Conservation (phyloP, 1,140 invertebrate species). For the Drosophila ohnishii region DNA sequence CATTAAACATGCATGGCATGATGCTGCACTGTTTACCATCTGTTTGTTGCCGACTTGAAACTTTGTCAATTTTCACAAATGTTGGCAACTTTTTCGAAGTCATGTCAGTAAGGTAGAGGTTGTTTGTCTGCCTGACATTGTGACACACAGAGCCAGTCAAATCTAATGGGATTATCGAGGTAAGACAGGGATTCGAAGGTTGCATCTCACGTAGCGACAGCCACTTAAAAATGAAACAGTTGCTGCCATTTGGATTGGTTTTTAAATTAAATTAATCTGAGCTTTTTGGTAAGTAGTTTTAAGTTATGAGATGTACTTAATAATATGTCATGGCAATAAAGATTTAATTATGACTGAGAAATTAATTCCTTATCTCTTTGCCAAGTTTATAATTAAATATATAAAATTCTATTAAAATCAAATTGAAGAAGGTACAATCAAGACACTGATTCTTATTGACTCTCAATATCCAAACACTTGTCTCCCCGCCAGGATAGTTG, state of each 20-base stretch:
- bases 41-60: conserved; percentile 51
- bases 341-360: too few species aligned
- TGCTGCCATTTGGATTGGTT: neutral
- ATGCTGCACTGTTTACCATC: conserved; percentile 53
- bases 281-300: neutral
- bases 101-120: conserved; percentile 47
- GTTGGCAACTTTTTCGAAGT: conserved; percentile 53
- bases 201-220: conserved; percentile 6
- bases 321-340: too few species aligned
- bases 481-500: conserved; percentile 6
- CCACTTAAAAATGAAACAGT: conserved; percentile 12
- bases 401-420: neutral
- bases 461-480: conserved; percentile 11
- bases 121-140: conserved; percentile 20
- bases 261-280: conserved; percentile 8
- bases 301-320: neutral
- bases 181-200: conserved; percentile 1
- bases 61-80: conserved; percentile 63
- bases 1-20: conserved; percentile 54
- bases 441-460: conserved; percentile 4
- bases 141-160: conserved; percentile 28
- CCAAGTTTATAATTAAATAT: neutral
- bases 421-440: neutral
- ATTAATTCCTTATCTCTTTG: neutral
- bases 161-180: conserved; percentile 27